Evolutionary conservation across 23 tunicate genomes (phyloP).

Genomic region (Diplosoma virens): DNA sequence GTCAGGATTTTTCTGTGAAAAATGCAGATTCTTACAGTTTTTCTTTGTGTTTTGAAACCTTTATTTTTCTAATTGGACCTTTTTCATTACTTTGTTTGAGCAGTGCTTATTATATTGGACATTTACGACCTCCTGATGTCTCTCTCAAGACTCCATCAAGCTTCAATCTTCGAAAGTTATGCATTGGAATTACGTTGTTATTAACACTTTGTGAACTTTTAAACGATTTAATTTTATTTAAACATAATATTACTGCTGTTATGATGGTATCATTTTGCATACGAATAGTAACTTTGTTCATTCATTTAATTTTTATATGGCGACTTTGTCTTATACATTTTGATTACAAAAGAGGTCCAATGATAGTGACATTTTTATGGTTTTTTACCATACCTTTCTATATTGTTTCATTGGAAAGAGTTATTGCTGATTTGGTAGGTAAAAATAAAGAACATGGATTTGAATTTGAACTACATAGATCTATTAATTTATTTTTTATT

Average conservation of each 20-base stretch:
- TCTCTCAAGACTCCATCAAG: slow-evolving; percentile 26
- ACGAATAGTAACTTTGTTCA: slow-evolving; percentile 25
- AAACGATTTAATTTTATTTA: slow-evolving; percentile 46
- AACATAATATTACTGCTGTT: slow-evolving; percentile 19
- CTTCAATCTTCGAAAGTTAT: slow-evolving; percentile 48
- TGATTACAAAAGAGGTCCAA: slow-evolving; percentile 72
- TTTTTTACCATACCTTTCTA: slow-evolving; percentile 62
- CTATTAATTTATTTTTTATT: slow-evolving; percentile 47
- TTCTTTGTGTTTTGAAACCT: slow-evolving; percentile 73
- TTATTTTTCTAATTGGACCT: slow-evolving; percentile 54
- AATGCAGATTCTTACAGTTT: slow-evolving; percentile 35
- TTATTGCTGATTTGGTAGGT: not conserved
- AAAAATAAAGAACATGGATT: not conserved
- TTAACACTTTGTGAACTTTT: slow-evolving; percentile 32
- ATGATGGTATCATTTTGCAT: slow-evolving; percentile 33
- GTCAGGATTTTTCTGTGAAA: slow-evolving; percentile 40
- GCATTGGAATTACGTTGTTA: slow-evolving; percentile 44
- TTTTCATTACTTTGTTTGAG: slow-evolving; percentile 53
- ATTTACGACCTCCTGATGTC: slow-evolving; percentile 72
- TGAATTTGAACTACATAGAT: slow-evolving; percentile 17
- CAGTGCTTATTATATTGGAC: slow-evolving; percentile 72
- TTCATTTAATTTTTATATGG: slow-evolving; percentile 60
- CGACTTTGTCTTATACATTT: slow-evolving; percentile 74
- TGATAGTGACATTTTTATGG: slow-evolving; percentile 57
- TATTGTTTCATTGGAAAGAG: slow-evolving; percentile 37